These are phyloP conservation scores for Aurelia sp. DNA, from an alignment of 30 jellyfish, hydroid and myxozoan genomes.

Conservation along the genomic window DNA sequence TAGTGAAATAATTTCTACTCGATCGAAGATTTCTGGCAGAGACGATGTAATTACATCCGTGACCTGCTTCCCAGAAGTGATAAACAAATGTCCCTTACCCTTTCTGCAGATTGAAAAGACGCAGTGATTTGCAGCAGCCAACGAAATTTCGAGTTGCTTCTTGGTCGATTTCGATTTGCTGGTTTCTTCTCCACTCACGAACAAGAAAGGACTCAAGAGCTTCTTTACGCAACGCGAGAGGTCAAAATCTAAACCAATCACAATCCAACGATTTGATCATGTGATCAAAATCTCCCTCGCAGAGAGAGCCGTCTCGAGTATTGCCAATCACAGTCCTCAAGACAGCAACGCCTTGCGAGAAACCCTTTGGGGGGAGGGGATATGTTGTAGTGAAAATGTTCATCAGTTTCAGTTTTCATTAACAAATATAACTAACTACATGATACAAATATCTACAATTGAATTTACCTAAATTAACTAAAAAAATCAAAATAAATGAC, in stretches of 20 bases:
- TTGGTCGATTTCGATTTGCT: conserved; percentile 88
- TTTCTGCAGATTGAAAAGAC: conserved; percentile 55
- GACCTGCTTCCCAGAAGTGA: conserved; percentile 36
- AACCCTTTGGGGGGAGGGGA: too few relatives aligned
- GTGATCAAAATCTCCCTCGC: conserved; percentile 39
- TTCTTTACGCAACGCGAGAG: conserved; percentile 65
- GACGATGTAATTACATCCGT: background rate
- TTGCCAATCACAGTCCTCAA: too few relatives aligned
- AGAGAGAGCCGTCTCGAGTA: background rate
- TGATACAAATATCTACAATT: too few relatives aligned
- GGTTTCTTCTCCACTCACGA: conserved; percentile 85
- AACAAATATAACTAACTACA: too few relatives aligned
- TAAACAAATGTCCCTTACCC: conserved; percentile 44
- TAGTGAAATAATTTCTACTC: too few relatives aligned
- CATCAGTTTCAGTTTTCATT: too few relatives aligned
- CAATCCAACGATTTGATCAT: background rate
- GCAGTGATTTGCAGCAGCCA: conserved; percentile 71
- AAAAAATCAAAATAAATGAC: too few relatives aligned
- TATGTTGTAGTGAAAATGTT: too few relatives aligned
- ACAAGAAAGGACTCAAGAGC: conserved; percentile 81
- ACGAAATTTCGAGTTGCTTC: conserved; percentile 82
- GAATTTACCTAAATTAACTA: too few relatives aligned
- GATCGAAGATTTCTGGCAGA: too few relatives aligned
- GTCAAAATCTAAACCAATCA: conserved; percentile 58
- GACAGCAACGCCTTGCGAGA: too few relatives aligned